Conservation (phyloP, 2,888 invertebrate genomes). For the Drosophila austrosaltans region DNA sequence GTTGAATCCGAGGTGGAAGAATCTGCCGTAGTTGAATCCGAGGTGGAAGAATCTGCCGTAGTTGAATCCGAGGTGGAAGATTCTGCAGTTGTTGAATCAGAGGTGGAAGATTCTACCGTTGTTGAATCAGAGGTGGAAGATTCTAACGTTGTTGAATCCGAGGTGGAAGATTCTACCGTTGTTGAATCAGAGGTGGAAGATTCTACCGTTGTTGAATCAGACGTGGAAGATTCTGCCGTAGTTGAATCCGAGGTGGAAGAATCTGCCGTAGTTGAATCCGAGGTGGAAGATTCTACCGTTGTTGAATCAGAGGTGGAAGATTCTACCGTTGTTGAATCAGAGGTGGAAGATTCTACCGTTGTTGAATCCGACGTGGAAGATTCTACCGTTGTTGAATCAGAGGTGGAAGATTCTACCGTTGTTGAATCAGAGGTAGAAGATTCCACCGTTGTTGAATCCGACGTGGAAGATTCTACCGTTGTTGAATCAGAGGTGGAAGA, state of each 20-base stretch:
- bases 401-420: background rate
- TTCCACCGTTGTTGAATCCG: background rate
- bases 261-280: background rate
- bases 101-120: background rate
- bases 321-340: background rate
- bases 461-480: constrained; percentile 8
- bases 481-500: background rate
- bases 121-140: constrained; percentile 3
- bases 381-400: background rate
- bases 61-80: background rate
- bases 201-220: background rate
- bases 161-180: background rate
- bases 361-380: constrained; percentile 6
- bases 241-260: background rate
- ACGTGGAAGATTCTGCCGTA: background rate
- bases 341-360: background rate
- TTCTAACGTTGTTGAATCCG: background rate
- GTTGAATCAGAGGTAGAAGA: background rate
- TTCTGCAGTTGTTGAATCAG: background rate
- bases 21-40: constrained; percentile 4
- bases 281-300: background rate
- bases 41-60: constrained; percentile 10
- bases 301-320: background rate
- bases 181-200: background rate
- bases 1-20: background rate